Conservation (phyloP, 2,113 vertebrate species). For the Nannobrachium achirus region DNA sequence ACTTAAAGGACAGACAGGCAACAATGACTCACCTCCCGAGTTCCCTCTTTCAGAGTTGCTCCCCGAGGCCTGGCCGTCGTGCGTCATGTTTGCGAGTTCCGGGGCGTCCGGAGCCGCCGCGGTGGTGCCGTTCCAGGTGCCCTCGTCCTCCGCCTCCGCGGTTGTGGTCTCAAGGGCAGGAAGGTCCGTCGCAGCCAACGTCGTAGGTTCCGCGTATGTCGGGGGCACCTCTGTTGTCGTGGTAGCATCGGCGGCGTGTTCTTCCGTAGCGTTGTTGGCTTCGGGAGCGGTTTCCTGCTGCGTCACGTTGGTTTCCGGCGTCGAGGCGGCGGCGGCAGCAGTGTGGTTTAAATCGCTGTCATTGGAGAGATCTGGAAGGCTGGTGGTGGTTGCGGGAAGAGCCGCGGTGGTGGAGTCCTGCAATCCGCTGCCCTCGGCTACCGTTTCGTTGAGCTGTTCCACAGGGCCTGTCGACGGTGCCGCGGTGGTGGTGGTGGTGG, state of each 20-base stretch:
- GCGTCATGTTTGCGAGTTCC: conserved; percentile 41
- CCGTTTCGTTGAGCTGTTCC: conserved; percentile 23
- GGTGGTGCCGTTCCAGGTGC: background rate
- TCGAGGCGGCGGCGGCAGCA: conserved; percentile 5
- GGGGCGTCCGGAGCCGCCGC: conserved; percentile 4
- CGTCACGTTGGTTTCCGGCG: conserved; percentile 17
- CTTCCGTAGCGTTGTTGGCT: background rate
- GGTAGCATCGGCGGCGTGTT: background rate
- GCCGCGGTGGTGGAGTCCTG: background rate
- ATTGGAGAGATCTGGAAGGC: conserved; percentile 3
- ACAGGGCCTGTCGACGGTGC: too few relatives aligned
- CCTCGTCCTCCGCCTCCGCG: too few relatives aligned
- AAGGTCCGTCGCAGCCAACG: background rate
- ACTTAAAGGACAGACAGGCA: too few relatives aligned
- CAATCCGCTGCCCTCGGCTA: background rate
- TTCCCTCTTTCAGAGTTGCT: conserved; percentile 61
- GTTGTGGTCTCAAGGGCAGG: conserved; percentile 7
- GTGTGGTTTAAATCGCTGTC: conserved; percentile 19
- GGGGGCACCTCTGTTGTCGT: background rate
- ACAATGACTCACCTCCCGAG: too few relatives aligned
- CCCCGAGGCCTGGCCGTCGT: conserved; percentile 8
- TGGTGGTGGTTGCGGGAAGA: conserved; percentile 3
- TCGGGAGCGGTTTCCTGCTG: background rate
- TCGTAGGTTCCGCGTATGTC: background rate
- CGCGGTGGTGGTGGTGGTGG: conserved; percentile 2